phyloP scores from a whole-genome alignment of 2,888 invertebrate genomes.

The Agrochola macilenta region DNA sequence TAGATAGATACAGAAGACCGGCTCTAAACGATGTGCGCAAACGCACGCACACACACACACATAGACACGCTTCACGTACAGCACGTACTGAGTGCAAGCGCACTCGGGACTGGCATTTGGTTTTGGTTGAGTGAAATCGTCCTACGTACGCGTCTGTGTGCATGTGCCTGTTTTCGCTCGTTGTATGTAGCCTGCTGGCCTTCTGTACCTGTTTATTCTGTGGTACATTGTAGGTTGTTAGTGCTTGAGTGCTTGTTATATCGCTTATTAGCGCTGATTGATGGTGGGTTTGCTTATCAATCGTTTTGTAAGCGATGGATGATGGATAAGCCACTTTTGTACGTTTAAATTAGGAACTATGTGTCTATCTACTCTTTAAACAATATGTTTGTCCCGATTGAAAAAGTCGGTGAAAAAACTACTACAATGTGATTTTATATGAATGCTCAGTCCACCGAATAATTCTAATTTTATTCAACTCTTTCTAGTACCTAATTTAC shows the following conservation, averaged over 20 bases:
- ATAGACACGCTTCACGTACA: no score
- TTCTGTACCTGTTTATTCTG: slow-evolving; percentile 4
- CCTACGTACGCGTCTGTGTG: background rate
- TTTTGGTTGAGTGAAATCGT: background rate
- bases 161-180: background rate
- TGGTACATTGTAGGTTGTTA: background rate
- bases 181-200: no score
- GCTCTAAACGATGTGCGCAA: background rate
- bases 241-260: slow-evolving; percentile 15
- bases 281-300: slow-evolving; percentile 25
- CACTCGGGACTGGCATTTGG: background rate
- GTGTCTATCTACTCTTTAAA: background rate
- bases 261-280: slow-evolving; percentile 38
- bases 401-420: background rate
- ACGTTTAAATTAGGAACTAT: slow-evolving; percentile 2
- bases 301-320: slow-evolving; percentile 15
- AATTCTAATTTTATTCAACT: background rate
- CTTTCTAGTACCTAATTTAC: background rate
- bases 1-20: slow-evolving; percentile 5
- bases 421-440: background rate
- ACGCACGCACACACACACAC: background rate
- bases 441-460: background rate
- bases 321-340: slow-evolving; percentile 6
- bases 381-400: background rate
- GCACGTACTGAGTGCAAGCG: background rate